A percentile compares a stretch with the other conserved stretches of the same genome.
Conservation (phyloP, 2,797 vertebrate genomes). For the Nannoperca obscura region DNA sequence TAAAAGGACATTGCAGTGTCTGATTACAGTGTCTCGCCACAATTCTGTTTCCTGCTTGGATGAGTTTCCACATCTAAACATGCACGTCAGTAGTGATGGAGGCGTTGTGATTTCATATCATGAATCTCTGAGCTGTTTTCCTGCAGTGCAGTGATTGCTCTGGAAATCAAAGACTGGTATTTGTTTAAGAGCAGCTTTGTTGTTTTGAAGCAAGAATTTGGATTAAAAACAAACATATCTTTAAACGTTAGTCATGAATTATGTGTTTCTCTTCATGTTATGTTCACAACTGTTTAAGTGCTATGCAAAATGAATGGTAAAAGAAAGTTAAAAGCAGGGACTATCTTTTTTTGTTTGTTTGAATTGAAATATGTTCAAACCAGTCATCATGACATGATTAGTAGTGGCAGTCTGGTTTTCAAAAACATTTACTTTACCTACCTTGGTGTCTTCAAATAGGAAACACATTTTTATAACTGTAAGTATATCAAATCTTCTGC, state of each 20-base stretch:
- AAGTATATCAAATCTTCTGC: neutral
- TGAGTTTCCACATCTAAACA: constrained; percentile 22
- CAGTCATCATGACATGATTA: neutral
- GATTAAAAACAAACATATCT: constrained; percentile 56
- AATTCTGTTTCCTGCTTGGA: neutral
- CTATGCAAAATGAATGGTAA: neutral
- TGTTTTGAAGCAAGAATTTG: constrained; percentile 30
- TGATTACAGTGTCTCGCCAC: constrained; percentile 7
- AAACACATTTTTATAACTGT: neutral
- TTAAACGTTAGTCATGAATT: neutral
- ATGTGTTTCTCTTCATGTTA: constrained; percentile 1
- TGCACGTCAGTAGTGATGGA: constrained; percentile 28
- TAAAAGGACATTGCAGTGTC: neutral
- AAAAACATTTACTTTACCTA: neutral
- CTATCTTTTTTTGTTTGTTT: neutral
- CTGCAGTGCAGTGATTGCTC: constrained; percentile 3
- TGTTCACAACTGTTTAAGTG: neutral
- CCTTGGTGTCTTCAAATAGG: neutral
- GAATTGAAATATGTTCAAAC: neutral
- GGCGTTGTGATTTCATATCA: constrained; percentile 14
- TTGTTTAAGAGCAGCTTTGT: constrained; percentile 27
- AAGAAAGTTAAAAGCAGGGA: neutral
- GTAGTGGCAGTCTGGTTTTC: neutral
- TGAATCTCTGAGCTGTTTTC: neutral
- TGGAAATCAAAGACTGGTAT: constrained; percentile 27